These are phyloP conservation scores for Scyliorhinus canicula DNA, from an alignment of 2,797 vertebrate species.

Conservation along the genomic window DNA sequence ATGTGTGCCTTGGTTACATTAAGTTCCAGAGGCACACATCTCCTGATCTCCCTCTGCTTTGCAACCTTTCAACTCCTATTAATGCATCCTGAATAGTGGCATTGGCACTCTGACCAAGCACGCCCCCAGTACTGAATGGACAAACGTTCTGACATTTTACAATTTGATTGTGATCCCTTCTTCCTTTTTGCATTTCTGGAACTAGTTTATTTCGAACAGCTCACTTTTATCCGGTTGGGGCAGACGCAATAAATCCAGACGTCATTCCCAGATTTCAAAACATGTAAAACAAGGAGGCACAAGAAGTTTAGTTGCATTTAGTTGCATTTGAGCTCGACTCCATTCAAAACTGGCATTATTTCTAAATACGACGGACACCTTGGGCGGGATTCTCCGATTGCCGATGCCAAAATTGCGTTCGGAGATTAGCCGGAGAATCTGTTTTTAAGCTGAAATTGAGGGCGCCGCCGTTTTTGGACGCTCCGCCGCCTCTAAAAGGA, in stretches of 20 bases:
- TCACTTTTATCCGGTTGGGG: not conserved
- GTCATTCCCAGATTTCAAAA: too few relatives aligned
- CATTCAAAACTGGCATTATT: not conserved
- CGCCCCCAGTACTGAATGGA: not conserved
- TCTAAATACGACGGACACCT: too few relatives aligned
- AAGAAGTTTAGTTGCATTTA: not conserved
- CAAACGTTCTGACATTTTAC: not conserved
- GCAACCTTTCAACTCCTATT: not conserved
- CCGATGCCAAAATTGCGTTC: too few relatives aligned
- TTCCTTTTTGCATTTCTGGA: not conserved
- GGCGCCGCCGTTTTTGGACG: too few relatives aligned
- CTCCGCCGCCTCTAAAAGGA: too few relatives aligned
- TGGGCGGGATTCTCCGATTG: too few relatives aligned
- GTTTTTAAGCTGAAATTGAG: too few relatives aligned
- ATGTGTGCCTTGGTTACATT: too few relatives aligned
- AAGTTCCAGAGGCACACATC: not conserved
- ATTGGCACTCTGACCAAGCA: not conserved
- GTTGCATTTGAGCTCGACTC: not conserved
- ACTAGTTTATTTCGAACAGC: not conserved
- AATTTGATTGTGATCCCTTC: not conserved
- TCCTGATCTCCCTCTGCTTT: not conserved
- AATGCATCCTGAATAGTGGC: not conserved
- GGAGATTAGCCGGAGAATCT: too few relatives aligned
- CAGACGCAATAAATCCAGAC: not conserved
- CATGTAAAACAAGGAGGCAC: not conserved